phyloP scores from a whole-genome alignment of 2,888 invertebrate genomes.

The Drosophila leonis region DNA sequence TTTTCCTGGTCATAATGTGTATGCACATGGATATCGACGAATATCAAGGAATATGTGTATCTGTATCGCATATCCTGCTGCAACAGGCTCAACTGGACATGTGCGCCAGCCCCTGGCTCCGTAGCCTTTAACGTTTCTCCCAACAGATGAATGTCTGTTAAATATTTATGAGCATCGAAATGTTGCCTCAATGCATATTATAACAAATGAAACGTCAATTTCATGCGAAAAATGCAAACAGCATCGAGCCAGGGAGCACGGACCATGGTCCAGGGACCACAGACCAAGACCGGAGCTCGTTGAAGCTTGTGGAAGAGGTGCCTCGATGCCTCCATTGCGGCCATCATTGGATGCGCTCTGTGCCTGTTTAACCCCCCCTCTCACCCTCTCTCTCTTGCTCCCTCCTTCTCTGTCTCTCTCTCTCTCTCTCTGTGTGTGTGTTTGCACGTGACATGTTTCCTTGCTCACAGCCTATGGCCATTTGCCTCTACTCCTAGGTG shows the following conservation, averaged over 20 bases:
- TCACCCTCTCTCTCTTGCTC: neutral
- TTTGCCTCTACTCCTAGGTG: conserved; percentile 31
- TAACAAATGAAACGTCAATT: conserved; percentile 81
- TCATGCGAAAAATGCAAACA: conserved; percentile 68
- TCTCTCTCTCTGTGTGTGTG: neutral
- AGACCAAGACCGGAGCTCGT: conserved; percentile 19
- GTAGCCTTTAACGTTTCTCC: conserved; percentile 53
- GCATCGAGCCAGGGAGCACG: conserved; percentile 29
- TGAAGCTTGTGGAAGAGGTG: conserved; percentile 23
- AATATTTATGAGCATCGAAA: conserved; percentile 80
- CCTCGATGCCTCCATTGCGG: conserved; percentile 22
- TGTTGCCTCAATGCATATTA: conserved; percentile 79
- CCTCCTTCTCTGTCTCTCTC: neutral
- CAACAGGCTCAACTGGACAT: conserved; percentile 28
- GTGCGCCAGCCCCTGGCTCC: neutral
- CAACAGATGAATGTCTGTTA: conserved; percentile 76
- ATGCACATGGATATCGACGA: conserved; percentile 28
- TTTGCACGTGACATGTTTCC: conserved; percentile 58
- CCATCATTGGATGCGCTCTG: conserved; percentile 22
- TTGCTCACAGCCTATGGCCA: conserved; percentile 38
- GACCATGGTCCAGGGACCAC: conserved; percentile 4
- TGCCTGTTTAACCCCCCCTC: neutral
- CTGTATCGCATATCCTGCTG: conserved; percentile 42
- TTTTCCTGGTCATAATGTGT: conserved; percentile 57
- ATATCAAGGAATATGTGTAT: conserved; percentile 15